Percentiles rank a stretch among this genome's conserved stretches.
phyloP scores from a whole-genome alignment of 2,888 invertebrate species.

The Trachelus iudaicus region DNA sequence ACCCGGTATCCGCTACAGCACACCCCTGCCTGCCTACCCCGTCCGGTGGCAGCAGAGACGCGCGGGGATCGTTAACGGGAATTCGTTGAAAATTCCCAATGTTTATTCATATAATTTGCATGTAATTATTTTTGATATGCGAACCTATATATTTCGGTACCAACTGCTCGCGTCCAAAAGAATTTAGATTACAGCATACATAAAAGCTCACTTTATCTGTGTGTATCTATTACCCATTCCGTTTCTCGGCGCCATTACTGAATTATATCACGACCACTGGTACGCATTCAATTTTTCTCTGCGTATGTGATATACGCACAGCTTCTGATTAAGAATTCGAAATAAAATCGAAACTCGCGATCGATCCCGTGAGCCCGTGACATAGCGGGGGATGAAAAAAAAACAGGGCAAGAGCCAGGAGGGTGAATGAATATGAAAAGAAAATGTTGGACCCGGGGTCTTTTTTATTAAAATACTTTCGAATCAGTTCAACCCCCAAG shows the following conservation, averaged over 20 bases:
- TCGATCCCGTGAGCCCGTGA: neutral
- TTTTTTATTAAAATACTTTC: slow-evolving; percentile 3
- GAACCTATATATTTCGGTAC: neutral
- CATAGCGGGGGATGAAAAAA: neutral
- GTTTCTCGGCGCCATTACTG: no score
- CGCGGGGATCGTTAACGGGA: slow-evolving; percentile 34
- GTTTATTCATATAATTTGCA: slow-evolving; percentile 56
- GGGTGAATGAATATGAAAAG: neutral
- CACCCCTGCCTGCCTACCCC: neutral
- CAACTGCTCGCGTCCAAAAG: neutral
- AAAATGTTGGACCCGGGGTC: neutral
- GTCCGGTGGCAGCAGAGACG: slow-evolving; percentile 28
- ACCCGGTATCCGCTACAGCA: neutral
- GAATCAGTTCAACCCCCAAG: neutral
- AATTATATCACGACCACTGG: no score
- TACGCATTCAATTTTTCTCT: neutral
- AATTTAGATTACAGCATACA: neutral
- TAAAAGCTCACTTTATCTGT: neutral
- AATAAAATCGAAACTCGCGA: neutral
- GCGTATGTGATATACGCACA: neutral
- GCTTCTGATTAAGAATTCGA: neutral
- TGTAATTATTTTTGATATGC: slow-evolving; percentile 45
- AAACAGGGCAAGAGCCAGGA: neutral
- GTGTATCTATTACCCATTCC: no score
- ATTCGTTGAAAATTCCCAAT: slow-evolving; percentile 52